Evolutionary conservation across 2,888 invertebrate genomes (phyloP), one percentile per base, ranked within the genome.

Genomic region (Athalia rosae): DNA sequence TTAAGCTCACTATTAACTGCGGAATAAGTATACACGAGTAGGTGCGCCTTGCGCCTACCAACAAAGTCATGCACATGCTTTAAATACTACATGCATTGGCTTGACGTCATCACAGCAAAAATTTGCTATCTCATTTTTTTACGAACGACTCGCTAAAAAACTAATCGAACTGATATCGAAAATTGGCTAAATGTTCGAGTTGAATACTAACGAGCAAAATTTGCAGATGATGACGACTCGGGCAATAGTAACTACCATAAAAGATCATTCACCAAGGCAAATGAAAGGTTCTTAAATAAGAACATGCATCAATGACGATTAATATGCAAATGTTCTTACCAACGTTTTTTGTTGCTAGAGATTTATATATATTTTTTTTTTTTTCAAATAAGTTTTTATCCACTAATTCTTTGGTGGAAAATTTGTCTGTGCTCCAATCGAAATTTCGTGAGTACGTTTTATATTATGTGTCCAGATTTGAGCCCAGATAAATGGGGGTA

Each of bases 1-100:
- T 88, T 88, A 89, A 89, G 89, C 89, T 89, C 89, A 89, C 89
- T 89, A 89, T 89, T 89, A 89, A 89, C 89, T 71, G 56, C 71
- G 71, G 71, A 58, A 71, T 71, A 58, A 4, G 43, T n/a, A 53
- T 53, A 53, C n/a, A 53, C n/a, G n/a, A 89, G 87, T 89, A 86
- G 71, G 71, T 71, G 71, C 71, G 58, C 58, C 58, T 71, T 71
- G 43, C 58, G 71, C 58, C 58, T 71, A 84, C 86, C 83, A 84
- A 81, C 87, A 86, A 85, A 85, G 85, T 78, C 85, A 84, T 88
- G 86, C 86, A 71, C 43, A 11, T 71, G 41, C 56, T 58, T 11
- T 41, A 67, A 28, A 41, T 50, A 43, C 43, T 9, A 45, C 71
- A 58, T 71, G 9, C 41, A 58, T 15, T 4, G n/a, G 28, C 56